Percentiles rank a stretch among this genome's conserved stretches.
These are phyloP conservation scores for Cryptocephalus moraei DNA, from an alignment of 2,888 invertebrate species.

Conservation along the genomic window DNA sequence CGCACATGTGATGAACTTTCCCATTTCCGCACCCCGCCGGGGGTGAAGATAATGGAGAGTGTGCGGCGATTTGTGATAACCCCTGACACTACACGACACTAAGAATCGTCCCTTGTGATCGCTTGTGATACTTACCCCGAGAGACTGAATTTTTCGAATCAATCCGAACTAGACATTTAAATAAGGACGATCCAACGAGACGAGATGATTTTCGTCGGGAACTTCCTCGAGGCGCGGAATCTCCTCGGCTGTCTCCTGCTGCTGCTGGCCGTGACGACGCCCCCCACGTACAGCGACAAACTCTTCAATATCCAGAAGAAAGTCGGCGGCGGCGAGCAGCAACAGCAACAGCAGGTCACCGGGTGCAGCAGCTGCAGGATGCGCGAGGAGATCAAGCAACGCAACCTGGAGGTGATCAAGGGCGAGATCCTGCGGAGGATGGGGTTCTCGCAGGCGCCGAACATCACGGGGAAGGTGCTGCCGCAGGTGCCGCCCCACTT, in stretches of 20 bases:
- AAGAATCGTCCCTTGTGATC: no score
- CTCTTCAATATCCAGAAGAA: conserved; percentile 1
- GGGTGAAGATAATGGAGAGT: no score
- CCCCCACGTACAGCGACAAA: conserved; percentile 14
- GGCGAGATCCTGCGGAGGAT: conserved; percentile 49
- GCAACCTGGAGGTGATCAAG: conserved; percentile 49
- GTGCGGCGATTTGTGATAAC: no score
- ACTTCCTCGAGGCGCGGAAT: not conserved
- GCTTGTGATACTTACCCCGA: no score
- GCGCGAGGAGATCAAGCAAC: conserved; percentile 46
- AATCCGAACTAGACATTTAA: no score
- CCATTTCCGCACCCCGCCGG: not conserved
- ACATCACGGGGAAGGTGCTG: conserved; percentile 47
- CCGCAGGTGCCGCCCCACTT: conserved; percentile 44
- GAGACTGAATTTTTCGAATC: no score
- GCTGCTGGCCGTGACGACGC: conserved; percentile 7
- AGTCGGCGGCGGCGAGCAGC: conserved; percentile 7
- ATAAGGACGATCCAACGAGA: not conserved
- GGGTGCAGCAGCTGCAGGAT: conserved; percentile 45
- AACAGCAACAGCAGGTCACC: conserved; percentile 10
- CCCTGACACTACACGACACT: no score
- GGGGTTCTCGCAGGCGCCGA: conserved; percentile 44
- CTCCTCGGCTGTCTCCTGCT: not conserved
- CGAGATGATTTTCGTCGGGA: not conserved
- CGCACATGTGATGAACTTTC: not conserved